Percentiles rank a stretch among this genome's conserved stretches.
These are phyloP conservation scores for Beris morrisii DNA, from an alignment of 2,888 invertebrate genomes.

Conservation along the genomic window DNA sequence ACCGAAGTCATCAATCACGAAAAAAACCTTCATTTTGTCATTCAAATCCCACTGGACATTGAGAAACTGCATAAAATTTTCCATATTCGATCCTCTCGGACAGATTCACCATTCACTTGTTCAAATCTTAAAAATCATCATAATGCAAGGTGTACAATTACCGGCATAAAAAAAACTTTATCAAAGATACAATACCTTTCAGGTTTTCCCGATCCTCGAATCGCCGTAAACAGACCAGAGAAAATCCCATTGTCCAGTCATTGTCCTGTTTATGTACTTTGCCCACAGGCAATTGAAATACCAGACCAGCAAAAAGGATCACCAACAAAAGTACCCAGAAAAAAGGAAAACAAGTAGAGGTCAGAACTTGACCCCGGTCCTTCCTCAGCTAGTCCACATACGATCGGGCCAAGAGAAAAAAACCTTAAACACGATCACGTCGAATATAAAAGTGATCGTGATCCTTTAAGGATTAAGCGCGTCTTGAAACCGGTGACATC, in stretches of 20 bases:
- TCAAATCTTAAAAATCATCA: slow-evolving; percentile 25
- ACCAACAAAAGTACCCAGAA: too few species aligned
- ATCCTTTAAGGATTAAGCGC: slow-evolving; percentile 19
- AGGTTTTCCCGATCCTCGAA: too few species aligned
- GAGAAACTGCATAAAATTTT: too few species aligned
- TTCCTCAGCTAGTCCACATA: slow-evolving; percentile 13
- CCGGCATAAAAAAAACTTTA: slow-evolving; percentile 13
- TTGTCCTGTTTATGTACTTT: slow-evolving; percentile 32
- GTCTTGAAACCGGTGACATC: slow-evolving; percentile 25
- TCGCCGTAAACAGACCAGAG: slow-evolving; percentile 33
- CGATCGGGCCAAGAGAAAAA: too few species aligned
- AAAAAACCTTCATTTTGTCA: too few species aligned
- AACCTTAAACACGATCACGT: slow-evolving; percentile 16
- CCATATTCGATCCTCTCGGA: too few species aligned
- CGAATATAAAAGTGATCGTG: slow-evolving; percentile 1
- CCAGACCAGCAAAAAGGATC: background rate
- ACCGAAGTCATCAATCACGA: too few species aligned
- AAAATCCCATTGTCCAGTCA: slow-evolving; percentile 37
- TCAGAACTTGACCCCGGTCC: slow-evolving; percentile 29
- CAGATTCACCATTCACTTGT: slow-evolving; percentile 26
- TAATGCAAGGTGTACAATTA: slow-evolving; percentile 35
- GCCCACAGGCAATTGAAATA: slow-evolving; percentile 22
- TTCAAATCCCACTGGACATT: too few species aligned
- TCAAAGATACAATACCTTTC: slow-evolving; percentile 9
- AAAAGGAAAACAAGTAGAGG: background rate